Evolutionary conservation across 2,888 invertebrate species (phyloP), one percentile per base, ranked within the genome.

Genomic region (Alentia gelatinosa): DNA sequence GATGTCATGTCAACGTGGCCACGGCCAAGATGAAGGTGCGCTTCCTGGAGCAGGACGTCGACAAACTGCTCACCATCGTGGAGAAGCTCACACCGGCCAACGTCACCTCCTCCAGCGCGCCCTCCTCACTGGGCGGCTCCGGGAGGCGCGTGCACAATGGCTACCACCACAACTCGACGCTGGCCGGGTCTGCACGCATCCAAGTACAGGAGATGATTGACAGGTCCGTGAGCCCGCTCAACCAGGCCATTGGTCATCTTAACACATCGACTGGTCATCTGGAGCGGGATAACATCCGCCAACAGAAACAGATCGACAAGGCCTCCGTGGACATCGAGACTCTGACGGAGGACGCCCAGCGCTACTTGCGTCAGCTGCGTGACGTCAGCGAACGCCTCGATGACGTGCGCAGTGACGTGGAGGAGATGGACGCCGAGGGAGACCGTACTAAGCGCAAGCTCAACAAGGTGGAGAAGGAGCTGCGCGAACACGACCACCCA

Each of bases 261-360:
- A 86, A 86, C 30, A 40, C 35, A 0, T n/a, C 86, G 47, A 42
- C 30, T 30, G 19, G 30, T 5, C 86, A 50, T 12, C n/a, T 86
- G 0, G 86, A 42, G 39, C 42, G 42, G 0, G 56, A 40, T 37
- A 47, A 79, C 35, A 37, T 5, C 47, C 42, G 42, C 23, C 91
- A 83, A n/a, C 91, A 91, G 83, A 47, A 83, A 35, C 91, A 91
- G 89, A 26, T 89, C 42, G 91, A 91, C 63, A 75, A 89, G 33
- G 68, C 50, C 37, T 89, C 91, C 23, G 42, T 91, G n/a, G 91
- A 91, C 79, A 74, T 91, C 26, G 89, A 83, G 56, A 37, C 50
- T 50, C 42, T 91, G 30, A 89, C 75, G 26, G 89, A 89, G 50
- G 83, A 89, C 39, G 33, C 47, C 30, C 26, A 26, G n/a, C 23